Evolutionary conservation across 2,113 vertebrate genomes (phyloP), one percentile per base, ranked within the genome.

Genomic region (Aspidoscelis tigris): DNA sequence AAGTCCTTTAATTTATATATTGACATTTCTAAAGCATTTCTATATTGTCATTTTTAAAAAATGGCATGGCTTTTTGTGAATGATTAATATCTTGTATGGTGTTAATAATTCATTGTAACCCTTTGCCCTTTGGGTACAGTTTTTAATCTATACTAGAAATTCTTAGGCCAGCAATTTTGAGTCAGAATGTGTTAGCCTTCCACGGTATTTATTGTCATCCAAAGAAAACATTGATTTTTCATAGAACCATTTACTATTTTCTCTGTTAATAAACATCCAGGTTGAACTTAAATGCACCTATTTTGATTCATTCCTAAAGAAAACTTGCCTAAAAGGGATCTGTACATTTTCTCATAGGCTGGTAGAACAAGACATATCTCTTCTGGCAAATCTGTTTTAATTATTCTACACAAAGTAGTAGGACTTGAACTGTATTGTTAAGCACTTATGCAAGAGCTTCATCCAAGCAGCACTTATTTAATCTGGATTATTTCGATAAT

Each of bases 321-420:
- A 77, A 41, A 69, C 11, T 69, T 33, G 22, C 26, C 5, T 76
- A 64, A 79, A 73, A 39, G 18, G 71, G 18, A 26, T n/a, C 26
- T 44, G 24, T 84, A 74, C 44, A 65, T 77, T 76, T 18, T 50
- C 64, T 75, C 82, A 53, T 84, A 89, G 92, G 71, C 86, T 87
- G 43, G 39, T 70, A 84, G 72, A 87, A 66, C 80, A 92, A 77
- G 47, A 85, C 85, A 86, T 66, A 87, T 88, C 84, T 89, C 80
- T 87, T 84, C 89, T 76, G 50, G 90, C 81, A 90, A 88, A 90
- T 88, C 84, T 90, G 87, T 87, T 92, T 90, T 82, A 86, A 84
- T 70, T 12, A 26, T 24, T 43, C 61, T n/a, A 26, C 55, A 24
- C 39, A 74, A 22, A 16, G 10, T 44, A 74, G 26, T 68, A 26